Evolutionary conservation across 2,797 vertebrate species (phyloP), one percentile per base, ranked within the genome.

Genomic region (Melanotaenia trifasciata): DNA sequence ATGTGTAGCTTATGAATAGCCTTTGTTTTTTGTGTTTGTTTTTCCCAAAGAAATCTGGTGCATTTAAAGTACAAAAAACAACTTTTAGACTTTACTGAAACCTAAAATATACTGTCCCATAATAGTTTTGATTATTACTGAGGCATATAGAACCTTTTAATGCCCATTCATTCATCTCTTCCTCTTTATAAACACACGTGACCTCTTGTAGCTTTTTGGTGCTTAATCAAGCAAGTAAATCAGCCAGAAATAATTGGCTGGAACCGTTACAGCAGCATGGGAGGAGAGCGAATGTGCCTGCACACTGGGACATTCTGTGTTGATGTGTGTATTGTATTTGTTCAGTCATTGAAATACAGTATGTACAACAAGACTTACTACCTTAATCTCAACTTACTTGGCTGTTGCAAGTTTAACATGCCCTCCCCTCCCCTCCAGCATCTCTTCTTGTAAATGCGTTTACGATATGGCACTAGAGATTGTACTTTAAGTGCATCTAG

Each of bases 401-500:
- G 92, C 92, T 90, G 90, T 93, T 91, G 90, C 86, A 76, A 90
- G 90, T 92, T 91, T 84, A 86, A 93, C 92, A 89, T 90, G 87
- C 85, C 76, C 86, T 86, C 74, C 78, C 84, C 81, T 78, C 79
- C 76, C 1, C 50, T 4, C 50, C 22, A 16, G 13, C 53, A 26
- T 24, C 22, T 28, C 68, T 86, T 83, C 81, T 87, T 92, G 91
- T 93, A 89, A 86, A 92, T 88, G 88, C 92, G 85, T 91, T 93
- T 90, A 93, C 92, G 88, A 92, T 86, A 88, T 78, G 92, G 90
- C 93, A 94, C 92, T 94, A 93, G 93, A 89, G 92, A 94, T 94
- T 96, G 94, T 95, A 95, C 94, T 95, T 94, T 85, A 93, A 94
- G 92, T 95, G 95, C 94, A 95, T 89, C 93, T 94, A 93, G 94